phyloP scores from a whole-genome alignment of 2,888 invertebrate species.

The Metopia argyrocephala region DNA sequence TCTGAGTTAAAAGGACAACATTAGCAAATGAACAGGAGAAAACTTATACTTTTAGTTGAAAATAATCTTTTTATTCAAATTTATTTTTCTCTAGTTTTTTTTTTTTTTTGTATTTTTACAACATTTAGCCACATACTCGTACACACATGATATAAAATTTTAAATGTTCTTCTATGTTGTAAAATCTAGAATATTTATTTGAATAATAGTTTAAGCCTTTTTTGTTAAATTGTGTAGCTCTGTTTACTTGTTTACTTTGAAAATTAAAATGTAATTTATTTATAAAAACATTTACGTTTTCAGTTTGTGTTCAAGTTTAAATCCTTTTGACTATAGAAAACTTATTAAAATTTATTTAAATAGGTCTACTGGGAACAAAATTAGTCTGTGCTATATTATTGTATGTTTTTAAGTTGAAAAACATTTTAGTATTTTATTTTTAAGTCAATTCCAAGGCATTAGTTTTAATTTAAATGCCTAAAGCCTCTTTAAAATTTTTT shows the following conservation, averaged over 20 bases:
- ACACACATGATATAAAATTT: background rate
- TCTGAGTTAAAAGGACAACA: background rate
- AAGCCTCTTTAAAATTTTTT: background rate
- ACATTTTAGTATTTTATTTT: slow-evolving; percentile 11
- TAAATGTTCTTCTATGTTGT: background rate
- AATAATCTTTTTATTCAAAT: background rate
- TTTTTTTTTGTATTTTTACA: background rate
- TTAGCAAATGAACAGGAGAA: background rate
- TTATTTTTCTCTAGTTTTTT: background rate
- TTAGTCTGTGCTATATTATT: background rate
- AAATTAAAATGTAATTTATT: background rate
- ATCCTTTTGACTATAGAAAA: slow-evolving; percentile 19
- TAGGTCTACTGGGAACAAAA: slow-evolving; percentile 17
- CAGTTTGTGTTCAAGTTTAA: slow-evolving; percentile 8
- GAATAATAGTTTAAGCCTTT: background rate
- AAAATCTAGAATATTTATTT: background rate
- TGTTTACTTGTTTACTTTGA: slow-evolving; percentile 3
- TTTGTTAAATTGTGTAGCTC: background rate
- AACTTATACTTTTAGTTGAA: background rate
- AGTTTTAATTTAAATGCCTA: background rate
- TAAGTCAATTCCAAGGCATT: slow-evolving; percentile 14
- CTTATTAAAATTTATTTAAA: slow-evolving; percentile 40
- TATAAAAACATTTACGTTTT: background rate
- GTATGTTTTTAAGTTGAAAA: slow-evolving; percentile 3
- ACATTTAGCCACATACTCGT: background rate